Evolutionary conservation across 2,888 invertebrate species (phyloP), one percentile per base, ranked within the genome.

Genomic region (Scaptomyza cyrtandrae): DNA sequence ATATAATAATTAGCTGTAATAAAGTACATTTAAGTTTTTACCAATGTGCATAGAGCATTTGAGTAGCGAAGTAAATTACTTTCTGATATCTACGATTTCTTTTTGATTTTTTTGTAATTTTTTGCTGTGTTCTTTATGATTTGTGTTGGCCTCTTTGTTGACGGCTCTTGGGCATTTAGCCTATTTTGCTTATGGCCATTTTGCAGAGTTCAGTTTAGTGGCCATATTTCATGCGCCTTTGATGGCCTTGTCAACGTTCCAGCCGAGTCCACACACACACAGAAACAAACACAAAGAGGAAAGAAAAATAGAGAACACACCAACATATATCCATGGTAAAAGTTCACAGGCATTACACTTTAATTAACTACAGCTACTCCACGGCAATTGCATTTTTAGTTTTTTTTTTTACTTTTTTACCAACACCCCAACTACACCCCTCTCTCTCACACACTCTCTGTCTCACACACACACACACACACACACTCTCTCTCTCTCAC

Each of bases 221-320:
- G 66, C 67, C 71, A 79, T 77, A 77, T 71, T 71, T 77, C 76
- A 77, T 76, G 67, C 53, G 49, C 80, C 63, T 67, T 79, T 75
- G 76, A 79, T 79, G 76, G 76, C 62, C 80, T 63, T 76, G 76
- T 76, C 76, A 76, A 60, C 80, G 76, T 65, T 52, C 16, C 41
- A 24, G 27, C 37, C 14, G 52, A 37, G 37, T 16, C 52, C 39
- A 39, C 27, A 52, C 14, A 39, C 39, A 39, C 33, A 49, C 31
- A 33, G n/a, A 35, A 0, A 19, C 13, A 45, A 5, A 44, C 2
- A 44, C 3, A 24, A 2, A 19, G 3, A 13, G n/a, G 1, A 31
- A 11, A 9, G 9, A 33, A 13, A 41, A 5, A 41, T 2, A 14
- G 9, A 39, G 10, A 16, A 35, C 16, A 50, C 49, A 19, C 10